Percentiles rank a stretch among this genome's conserved stretches.
phyloP scores from a whole-genome alignment of 2,113 vertebrate genomes.

The Charina bottae region DNA sequence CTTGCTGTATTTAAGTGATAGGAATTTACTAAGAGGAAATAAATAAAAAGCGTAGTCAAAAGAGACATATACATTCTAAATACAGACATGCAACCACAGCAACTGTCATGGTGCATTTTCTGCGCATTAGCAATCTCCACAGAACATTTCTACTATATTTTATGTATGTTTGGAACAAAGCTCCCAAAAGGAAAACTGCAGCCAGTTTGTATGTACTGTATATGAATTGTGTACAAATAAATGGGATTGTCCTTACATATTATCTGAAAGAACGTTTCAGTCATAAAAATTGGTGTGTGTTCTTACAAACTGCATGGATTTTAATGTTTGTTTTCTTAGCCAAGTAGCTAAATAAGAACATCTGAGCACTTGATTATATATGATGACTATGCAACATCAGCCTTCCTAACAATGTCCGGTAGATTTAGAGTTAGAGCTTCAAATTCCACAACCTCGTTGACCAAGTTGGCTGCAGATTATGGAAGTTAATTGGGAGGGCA shows the following conservation, averaged over 20 bases:
- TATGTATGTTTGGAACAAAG: background rate
- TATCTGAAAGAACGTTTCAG: background rate
- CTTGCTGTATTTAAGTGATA: background rate
- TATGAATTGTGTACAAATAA: too few relatives aligned
- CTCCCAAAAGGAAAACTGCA: background rate
- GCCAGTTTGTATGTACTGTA: background rate
- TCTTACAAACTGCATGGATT: background rate
- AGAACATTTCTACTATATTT: background rate
- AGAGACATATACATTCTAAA: background rate
- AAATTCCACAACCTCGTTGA: background rate
- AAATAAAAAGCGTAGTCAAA: background rate
- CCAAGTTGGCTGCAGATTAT: background rate
- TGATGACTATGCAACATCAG: background rate
- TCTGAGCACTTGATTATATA: background rate
- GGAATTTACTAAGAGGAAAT: background rate
- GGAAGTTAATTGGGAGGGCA: background rate
- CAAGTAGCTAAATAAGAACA: conserved; percentile 1
- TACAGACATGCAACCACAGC: background rate
- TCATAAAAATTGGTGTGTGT: background rate
- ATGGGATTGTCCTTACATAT: background rate
- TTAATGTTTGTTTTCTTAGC: background rate
- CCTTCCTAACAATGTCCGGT: background rate
- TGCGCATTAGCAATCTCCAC: background rate
- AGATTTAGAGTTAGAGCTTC: background rate
- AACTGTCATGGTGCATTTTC: background rate